A percentile compares a stretch with the other conserved stretches of the same genome.
phyloP scores from a whole-genome alignment of 2,888 invertebrate genomes.

The Subacronicta megacephala region DNA sequence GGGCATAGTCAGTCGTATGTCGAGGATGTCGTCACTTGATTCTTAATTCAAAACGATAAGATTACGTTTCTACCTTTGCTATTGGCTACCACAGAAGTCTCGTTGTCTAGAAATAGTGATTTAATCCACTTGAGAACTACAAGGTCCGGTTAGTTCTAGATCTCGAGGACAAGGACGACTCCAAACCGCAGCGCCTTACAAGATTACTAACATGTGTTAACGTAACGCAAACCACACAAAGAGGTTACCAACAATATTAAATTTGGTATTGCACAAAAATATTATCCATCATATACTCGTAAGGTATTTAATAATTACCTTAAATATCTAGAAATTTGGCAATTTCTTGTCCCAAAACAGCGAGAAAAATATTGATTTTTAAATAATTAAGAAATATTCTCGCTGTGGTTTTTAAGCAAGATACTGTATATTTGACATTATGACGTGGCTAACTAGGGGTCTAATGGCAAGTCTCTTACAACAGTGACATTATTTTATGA shows the following conservation, averaged over 20 bases:
- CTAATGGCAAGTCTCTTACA: no score
- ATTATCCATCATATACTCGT: neutral
- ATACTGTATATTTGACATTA: no score
- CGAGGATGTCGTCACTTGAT: constrained; percentile 13
- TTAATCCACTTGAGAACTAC: constrained; percentile 50
- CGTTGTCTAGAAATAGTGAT: constrained; percentile 13
- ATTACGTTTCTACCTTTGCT: neutral
- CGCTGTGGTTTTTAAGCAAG: no score
- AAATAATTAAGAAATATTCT: no score
- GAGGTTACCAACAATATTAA: neutral
- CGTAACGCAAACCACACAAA: constrained; percentile 11
- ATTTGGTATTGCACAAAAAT: neutral
- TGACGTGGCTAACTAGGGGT: no score
- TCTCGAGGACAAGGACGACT: constrained; percentile 70
- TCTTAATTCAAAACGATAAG: constrained; percentile 1
- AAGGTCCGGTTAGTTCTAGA: constrained; percentile 68
- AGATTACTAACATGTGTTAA: constrained; percentile 19
- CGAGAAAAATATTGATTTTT: no score
- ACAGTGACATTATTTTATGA: no score
- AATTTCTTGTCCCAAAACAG: no score
- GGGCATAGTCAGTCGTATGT: constrained; percentile 1
- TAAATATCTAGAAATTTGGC: no score
- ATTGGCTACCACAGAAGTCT: constrained; percentile 19
- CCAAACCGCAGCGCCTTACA: constrained; percentile 51
- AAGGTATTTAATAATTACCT: no score